phyloP scores from a whole-genome alignment of 2,113 vertebrate species.

The Peromyscus californicus region DNA sequence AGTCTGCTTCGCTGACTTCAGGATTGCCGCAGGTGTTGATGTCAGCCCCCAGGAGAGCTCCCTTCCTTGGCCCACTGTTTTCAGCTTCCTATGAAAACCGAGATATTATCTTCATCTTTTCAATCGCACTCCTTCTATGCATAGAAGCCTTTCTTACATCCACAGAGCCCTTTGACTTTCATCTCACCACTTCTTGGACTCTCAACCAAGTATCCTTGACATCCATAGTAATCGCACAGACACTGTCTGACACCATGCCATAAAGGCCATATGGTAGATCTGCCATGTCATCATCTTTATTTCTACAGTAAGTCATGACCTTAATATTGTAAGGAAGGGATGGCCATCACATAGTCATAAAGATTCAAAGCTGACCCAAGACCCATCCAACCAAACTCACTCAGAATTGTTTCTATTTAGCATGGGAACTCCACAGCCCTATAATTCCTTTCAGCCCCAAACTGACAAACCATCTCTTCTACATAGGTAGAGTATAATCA shows the following conservation, averaged over 20 bases:
- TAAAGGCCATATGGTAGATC: neutral
- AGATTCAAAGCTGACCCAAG: neutral
- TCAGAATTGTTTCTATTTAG: neutral
- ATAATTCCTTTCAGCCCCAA: neutral
- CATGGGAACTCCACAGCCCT: too few relatives aligned
- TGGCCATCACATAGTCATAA: neutral
- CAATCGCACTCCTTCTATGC: neutral
- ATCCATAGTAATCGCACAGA: neutral
- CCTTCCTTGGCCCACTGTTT: rapidly evolving
- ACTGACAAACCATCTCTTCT: neutral
- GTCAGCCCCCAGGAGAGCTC: neutral
- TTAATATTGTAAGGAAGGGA: neutral
- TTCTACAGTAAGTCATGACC: neutral
- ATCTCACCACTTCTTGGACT: neutral
- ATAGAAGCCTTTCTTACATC: neutral
- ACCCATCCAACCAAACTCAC: neutral
- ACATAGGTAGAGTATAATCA: neutral
- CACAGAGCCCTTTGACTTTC: neutral
- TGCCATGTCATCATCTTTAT: neutral
- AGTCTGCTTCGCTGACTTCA: neutral
- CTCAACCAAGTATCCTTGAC: neutral
- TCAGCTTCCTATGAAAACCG: neutral
- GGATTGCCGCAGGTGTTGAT: neutral
- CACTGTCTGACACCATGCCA: too few relatives aligned
- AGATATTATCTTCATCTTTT: neutral